A percentile compares a stretch with the other conserved stretches of the same genome.
phyloP scores from a whole-genome alignment of 1,140 invertebrate species.

The Heterodera schachtii region DNA sequence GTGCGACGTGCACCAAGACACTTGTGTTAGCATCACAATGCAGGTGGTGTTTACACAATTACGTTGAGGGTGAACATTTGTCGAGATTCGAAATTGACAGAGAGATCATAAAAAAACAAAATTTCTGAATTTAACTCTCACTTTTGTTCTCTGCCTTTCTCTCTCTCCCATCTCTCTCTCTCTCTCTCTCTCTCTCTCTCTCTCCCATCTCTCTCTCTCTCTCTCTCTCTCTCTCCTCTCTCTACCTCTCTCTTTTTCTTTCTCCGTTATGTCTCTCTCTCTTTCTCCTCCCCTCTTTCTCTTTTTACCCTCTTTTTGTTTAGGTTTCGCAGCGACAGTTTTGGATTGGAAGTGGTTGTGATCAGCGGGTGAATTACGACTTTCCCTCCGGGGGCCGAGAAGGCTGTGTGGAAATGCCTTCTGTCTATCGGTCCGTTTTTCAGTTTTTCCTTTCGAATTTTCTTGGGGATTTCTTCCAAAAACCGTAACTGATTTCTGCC shows the following conservation, averaged over 20 bases:
- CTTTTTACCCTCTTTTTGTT: background rate
- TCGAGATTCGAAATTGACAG: too few species aligned
- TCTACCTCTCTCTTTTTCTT: too few species aligned
- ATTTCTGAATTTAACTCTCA: too few species aligned
- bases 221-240: too few species aligned
- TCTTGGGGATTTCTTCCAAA: background rate
- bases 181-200: too few species aligned
- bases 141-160: too few species aligned
- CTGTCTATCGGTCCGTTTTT: slow-evolving; percentile 20
- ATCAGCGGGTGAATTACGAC: slow-evolving; percentile 39
- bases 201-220: too few species aligned
- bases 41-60: slow-evolving; percentile 1
- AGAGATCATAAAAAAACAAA: too few species aligned
- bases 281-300: background rate
- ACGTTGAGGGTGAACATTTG: too few species aligned
- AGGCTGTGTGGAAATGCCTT: slow-evolving; percentile 34
- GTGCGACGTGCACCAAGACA: slow-evolving; percentile 32
- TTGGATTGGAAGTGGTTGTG: slow-evolving; percentile 37
- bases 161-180: too few species aligned
- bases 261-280: too few species aligned
- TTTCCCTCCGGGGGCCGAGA: slow-evolving; percentile 33
- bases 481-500: too few species aligned
- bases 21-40: slow-evolving; percentile 37
- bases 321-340: slow-evolving; percentile 11
- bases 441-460: slow-evolving; percentile 17